Evolutionary conservation across 2,797 vertebrate species (phyloP).

Genomic region (Gymnoscopelus braueri): DNA sequence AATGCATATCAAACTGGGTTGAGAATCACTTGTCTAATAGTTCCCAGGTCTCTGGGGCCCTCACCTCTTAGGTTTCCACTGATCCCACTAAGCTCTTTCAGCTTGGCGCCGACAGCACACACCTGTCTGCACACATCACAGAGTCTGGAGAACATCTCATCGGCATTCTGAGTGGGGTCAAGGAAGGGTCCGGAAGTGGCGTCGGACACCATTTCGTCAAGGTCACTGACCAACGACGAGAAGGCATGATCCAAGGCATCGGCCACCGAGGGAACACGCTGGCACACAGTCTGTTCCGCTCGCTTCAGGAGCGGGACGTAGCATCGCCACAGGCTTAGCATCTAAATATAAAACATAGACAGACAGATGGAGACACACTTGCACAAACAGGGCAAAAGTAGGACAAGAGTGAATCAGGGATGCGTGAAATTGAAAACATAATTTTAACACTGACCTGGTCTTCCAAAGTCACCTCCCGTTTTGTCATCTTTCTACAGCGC

Average conservation of each 20-base stretch:
- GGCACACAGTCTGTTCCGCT: conserved; percentile 72
- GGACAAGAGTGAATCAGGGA: not conserved
- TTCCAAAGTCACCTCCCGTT: conserved; percentile 65
- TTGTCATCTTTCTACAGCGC: conserved; percentile 64
- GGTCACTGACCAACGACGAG: conserved; percentile 59
- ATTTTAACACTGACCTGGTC: conserved; percentile 71
- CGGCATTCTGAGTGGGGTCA: conserved; percentile 80
- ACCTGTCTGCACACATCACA: conserved; percentile 59
- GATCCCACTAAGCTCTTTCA: conserved; percentile 70
- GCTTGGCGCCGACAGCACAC: conserved; percentile 47
- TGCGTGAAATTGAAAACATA: not conserved
- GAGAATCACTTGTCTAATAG: no score
- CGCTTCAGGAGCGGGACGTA: conserved; percentile 76
- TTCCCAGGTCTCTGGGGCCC: not conserved
- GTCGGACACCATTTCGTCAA: conserved; percentile 63
- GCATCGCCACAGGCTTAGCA: conserved; percentile 76
- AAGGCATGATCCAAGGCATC: conserved; percentile 73
- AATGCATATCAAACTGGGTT: no score
- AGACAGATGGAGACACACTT: conserved; percentile 5
- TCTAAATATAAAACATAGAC: conserved; percentile 64
- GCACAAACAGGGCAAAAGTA: not conserved
- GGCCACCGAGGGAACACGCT: conserved; percentile 61
- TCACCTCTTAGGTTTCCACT: conserved; percentile 79
- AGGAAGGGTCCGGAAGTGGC: conserved; percentile 75
- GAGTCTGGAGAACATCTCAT: conserved; percentile 71